Conservation (phyloP, 2,888 invertebrate genomes). For the Stenodema calcarata region DNA sequence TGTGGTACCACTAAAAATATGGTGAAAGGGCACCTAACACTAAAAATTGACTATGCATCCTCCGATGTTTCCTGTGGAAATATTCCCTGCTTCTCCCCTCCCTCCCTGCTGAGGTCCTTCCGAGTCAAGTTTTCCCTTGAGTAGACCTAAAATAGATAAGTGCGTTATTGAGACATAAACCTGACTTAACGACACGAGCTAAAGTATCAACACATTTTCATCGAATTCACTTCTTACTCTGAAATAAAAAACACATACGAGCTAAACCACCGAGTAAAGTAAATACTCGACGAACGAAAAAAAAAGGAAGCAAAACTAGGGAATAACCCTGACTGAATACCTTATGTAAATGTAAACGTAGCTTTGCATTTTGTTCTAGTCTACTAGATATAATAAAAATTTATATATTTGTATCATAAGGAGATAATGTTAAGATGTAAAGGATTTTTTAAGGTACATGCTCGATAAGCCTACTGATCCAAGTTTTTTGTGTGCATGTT, state of each 20-base stretch:
- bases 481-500: slow-evolving; percentile 33
- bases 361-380: slow-evolving; percentile 43
- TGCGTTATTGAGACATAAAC: background rate
- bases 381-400: slow-evolving; percentile 24
- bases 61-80: too few relatives aligned
- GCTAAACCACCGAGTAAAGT: background rate
- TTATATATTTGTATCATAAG: slow-evolving; percentile 42
- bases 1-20: too few relatives aligned
- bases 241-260: background rate
- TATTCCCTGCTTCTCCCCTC: too few relatives aligned
- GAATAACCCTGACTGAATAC: slow-evolving; percentile 11
- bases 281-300: background rate
- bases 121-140: too few relatives aligned
- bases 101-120: too few relatives aligned
- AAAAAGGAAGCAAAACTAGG: background rate
- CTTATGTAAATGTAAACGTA: slow-evolving; percentile 4
- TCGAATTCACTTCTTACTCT: background rate
- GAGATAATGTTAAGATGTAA: slow-evolving; percentile 30
- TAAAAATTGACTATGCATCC: too few relatives aligned
- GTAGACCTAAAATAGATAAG: background rate
- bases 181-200: too few relatives aligned
- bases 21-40: too few relatives aligned
- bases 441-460: slow-evolving; percentile 18
- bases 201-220: background rate
- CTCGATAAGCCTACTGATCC: background rate